Conservation (phyloP, 2,888 invertebrate species). For the Pycnomerus fuliginosus region DNA sequence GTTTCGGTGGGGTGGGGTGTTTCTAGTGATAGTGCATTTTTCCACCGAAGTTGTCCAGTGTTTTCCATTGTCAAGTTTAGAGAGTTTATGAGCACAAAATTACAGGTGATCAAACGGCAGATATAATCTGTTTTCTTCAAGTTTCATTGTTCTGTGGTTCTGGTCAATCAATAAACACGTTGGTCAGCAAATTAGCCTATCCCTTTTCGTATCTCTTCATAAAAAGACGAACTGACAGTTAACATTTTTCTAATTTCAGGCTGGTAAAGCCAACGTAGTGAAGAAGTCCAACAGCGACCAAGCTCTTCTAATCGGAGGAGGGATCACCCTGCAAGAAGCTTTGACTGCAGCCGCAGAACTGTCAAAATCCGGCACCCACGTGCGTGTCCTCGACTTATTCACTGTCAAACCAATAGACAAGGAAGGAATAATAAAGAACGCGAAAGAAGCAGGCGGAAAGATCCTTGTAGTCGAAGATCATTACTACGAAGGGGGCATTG, state of each 20-base stretch:
- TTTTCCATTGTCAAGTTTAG: too few species aligned
- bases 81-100: too few species aligned
- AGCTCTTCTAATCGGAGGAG: slow-evolving; percentile 87
- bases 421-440: slow-evolving; percentile 72
- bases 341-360: slow-evolving; percentile 79
- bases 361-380: slow-evolving; percentile 67
- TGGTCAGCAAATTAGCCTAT: too few species aligned
- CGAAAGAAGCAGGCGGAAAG: slow-evolving; percentile 74
- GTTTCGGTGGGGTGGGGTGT: too few species aligned
- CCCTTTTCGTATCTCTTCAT: too few species aligned
- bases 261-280: slow-evolving; percentile 80
- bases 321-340: slow-evolving; percentile 91
- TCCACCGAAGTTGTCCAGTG: too few species aligned
- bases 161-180: too few species aligned
- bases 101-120: too few species aligned
- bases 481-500: slow-evolving; percentile 93
- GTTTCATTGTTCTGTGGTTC: too few species aligned
- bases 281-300: slow-evolving; percentile 74
- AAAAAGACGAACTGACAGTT: too few species aligned
- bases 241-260: slow-evolving; percentile 43
- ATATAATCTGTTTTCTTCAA: too few species aligned
- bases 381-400: slow-evolving; percentile 91
- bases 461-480: slow-evolving; percentile 97
- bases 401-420: slow-evolving; percentile 94
- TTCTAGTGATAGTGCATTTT: too few species aligned